phyloP scores from a whole-genome alignment of 2,888 invertebrate genomes.

The Chaitophorus viminalis region DNA sequence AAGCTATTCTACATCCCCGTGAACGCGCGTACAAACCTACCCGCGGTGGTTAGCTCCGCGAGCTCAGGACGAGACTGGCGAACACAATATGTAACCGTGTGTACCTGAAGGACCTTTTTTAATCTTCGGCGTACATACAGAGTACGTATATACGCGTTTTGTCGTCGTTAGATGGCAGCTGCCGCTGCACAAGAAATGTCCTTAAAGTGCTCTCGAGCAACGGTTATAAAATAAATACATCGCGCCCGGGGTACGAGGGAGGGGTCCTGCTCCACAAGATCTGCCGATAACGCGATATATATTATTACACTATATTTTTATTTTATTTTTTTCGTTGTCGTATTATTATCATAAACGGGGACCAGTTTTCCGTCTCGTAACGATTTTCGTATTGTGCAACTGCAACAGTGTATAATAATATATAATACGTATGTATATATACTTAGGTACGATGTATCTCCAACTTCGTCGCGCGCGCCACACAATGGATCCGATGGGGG shows the following conservation, averaged over 20 bases:
- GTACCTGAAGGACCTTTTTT: conserved; percentile 13
- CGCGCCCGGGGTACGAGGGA: too few species aligned
- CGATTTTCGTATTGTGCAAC: conserved; percentile 48
- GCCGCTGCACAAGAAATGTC: conserved; percentile 11
- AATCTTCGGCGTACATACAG: not conserved
- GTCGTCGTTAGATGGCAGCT: not conserved
- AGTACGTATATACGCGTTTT: not conserved
- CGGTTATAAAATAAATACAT: conserved; percentile 45
- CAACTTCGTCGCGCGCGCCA: too few species aligned
- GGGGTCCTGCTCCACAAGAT: not conserved
- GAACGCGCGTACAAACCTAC: not conserved
- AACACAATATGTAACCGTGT: too few species aligned
- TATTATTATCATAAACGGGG: not conserved
- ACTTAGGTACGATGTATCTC: not conserved
- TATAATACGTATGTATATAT: too few species aligned
- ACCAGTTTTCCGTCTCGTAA: conserved; percentile 23
- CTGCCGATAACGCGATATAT: conserved; percentile 36
- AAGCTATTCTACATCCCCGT: not conserved
- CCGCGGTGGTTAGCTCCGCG: not conserved
- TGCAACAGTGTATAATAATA: not conserved
- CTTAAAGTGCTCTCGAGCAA: conserved; percentile 41
- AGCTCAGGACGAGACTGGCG: not conserved
- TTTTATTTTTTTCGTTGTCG: not conserved
- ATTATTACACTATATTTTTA: not conserved
- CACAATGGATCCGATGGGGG: too few species aligned